Conservation (phyloP, 2,888 invertebrate species). For the Cataglyphis cursor region DNA sequence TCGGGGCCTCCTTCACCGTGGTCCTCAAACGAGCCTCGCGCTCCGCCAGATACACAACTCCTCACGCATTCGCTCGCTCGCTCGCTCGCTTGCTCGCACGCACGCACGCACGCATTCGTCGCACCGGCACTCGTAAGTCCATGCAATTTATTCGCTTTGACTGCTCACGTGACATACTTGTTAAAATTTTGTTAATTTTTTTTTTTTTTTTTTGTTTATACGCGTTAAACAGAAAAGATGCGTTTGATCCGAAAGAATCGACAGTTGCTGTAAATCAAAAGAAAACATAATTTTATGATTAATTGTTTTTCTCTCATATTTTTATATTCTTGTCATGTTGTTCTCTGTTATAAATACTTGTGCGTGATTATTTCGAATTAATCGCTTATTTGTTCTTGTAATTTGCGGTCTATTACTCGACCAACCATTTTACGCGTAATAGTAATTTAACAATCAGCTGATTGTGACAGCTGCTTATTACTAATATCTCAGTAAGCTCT, state of each 20-base stretch:
- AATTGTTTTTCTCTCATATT: neutral
- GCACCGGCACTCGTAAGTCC: constrained; percentile 54
- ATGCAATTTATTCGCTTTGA: constrained; percentile 26
- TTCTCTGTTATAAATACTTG: neutral
- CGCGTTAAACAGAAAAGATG: neutral
- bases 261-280: neutral
- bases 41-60: constrained; percentile 85
- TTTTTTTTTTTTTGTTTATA: too few relatives aligned
- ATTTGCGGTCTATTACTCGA: neutral
- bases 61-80: constrained; percentile 67
- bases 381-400: neutral
- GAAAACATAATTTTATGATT: neutral
- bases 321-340: neutral
- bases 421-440: neutral
- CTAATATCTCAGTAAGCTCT: neutral
- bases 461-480: constrained; percentile 19
- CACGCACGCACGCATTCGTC: constrained; percentile 40
- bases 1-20: constrained; percentile 85
- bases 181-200: neutral
- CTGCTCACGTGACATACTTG: constrained; percentile 3
- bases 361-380: neutral
- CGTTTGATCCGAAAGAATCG: neutral
- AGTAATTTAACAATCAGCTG: constrained; percentile 5
- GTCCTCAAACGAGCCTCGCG: constrained; percentile 86
- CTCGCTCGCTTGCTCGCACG: neutral